Base-by-base conservation (phyloP, 2,888 invertebrate species). In the Mythimna vitellina region DNA sequence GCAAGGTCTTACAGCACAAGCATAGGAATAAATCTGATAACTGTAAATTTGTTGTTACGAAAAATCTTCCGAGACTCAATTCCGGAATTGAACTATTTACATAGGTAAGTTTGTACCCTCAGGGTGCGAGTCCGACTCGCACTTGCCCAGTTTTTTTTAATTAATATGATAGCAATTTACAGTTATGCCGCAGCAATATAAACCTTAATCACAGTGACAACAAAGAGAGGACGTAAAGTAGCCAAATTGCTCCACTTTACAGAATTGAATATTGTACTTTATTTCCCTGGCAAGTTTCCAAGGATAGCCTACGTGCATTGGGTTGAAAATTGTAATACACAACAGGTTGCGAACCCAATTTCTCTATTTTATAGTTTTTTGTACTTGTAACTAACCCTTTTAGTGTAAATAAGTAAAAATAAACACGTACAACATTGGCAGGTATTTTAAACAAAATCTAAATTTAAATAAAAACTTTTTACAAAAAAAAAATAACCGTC, bases 281-380 rank as follows among this genome's bases (percentile, higher is more conserved):
- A 64, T 38, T 29, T 56, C 38, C 12, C 54, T 80, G 80, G 82
- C 78, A 70, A 38, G 42, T 20, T 25, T 61, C 78, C 80, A 78
- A 67, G 25, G 14, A 22, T 0, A 38, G 60, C 46, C 64, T 69
- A 70, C 82, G 81, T 80, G 81, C 25, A 14, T 65, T 62, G 74
- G 29, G 29, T 65, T 67, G 12, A 56, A 78, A 65, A 63, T 62
- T 56, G 49, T 66, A 46, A 51, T 46, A 49, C 32, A 79, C 80
- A 81, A 80, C 80, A 81, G 81, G 80, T 81, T 78, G 64, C 3
- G 17, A 70, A 65, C 73, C 56, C 56, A 73, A 64, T 69, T 66
- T 66, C 51, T 81, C 56, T 12, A 69, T n/a, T 73, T 70, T 76
- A 71, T 60, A 60, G 65, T 58, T 66, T 42, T 49, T 14, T 53